Evolutionary conservation across 1,140 invertebrate species (phyloP), one percentile per base, ranked within the genome.

Genomic region (Conopomorpha cramerella): DNA sequence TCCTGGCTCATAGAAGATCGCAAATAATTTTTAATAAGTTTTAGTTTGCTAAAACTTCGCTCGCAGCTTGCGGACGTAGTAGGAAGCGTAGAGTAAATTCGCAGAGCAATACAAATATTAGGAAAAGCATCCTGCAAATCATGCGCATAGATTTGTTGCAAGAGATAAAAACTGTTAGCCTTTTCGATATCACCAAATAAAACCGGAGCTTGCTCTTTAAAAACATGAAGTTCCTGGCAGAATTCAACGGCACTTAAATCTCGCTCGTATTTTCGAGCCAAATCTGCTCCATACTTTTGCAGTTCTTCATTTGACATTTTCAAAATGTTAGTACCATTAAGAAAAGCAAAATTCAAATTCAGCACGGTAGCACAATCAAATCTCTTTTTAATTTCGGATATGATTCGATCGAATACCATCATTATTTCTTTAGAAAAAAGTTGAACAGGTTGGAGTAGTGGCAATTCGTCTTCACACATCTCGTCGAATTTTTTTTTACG

Each of bases 111-210:
- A 43, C 28, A 48, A 44, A 48, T 41, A 33, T 49, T 43, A 17
- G 43, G 43, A 36, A 43, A 49, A 35, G 40, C 38, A 43, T 49
- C 34, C 36, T n/a, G n/a, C n/a, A n/a, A n/a, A n/a, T n/a, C n/a
- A n/a, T n/a, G n/a, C n/a, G n/a, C n/a, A 46, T 41, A 45, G 32
- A 46, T 45, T 26, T 43, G 33, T 41, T 49, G 36, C 29, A 46
- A 33, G 30, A 47, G 33, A 47, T 25, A 38, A 11, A 47, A 43
- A 39, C 38, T 15, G 39, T 38, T 42, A 39, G 43, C 35, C 31
- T 45, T 45, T 45, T 45, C 31, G 43, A 46, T 45, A 38, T 36
- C 29, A 32, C 27, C 18, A 36, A 41, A 41, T 41, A 41, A 41
- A 36, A 41, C 12, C 23, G 39, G 18, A 30, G 28, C 39, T 32